Evolutionary conservation across 2,888 invertebrate genomes (phyloP).

Genomic region (Microctonus hyperodae): DNA sequence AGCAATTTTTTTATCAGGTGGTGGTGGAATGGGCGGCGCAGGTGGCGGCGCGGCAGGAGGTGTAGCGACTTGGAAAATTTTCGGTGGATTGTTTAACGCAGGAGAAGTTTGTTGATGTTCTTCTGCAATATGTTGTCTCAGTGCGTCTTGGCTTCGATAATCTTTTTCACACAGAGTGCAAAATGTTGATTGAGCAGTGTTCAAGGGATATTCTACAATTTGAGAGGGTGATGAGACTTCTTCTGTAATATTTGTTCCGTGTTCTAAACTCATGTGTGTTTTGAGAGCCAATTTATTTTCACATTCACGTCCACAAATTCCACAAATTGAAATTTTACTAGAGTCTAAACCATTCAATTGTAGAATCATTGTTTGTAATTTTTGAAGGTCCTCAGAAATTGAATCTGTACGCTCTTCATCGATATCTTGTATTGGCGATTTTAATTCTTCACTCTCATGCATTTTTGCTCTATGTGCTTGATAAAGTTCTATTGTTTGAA

Average conservation of each 20-base stretch:
- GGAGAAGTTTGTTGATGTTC: constrained; percentile 66
- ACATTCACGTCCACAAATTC: constrained; percentile 75
- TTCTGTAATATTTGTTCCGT: constrained; percentile 62
- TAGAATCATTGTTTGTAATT: constrained; percentile 89
- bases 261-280: constrained; percentile 74
- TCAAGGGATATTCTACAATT: constrained; percentile 59
- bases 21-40: constrained; percentile 45
- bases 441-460: constrained; percentile 53
- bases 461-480: constrained; percentile 53
- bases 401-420: constrained; percentile 66
- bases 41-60: constrained; percentile 30
- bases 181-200: constrained; percentile 41
- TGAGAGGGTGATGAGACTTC: constrained; percentile 48
- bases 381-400: constrained; percentile 85
- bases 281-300: constrained; percentile 76
- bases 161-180: constrained; percentile 71
- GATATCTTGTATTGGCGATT: constrained; percentile 47
- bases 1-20: constrained; percentile 67
- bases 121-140: constrained; percentile 75
- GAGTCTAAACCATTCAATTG: constrained; percentile 84
- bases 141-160: constrained; percentile 69
- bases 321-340: constrained; percentile 68
- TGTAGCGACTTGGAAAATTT: constrained; percentile 30
- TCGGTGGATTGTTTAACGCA: constrained; percentile 31
- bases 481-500: constrained; percentile 63